Conservation (phyloP, 1,140 invertebrate species). For the Frieseomelitta varia region DNA sequence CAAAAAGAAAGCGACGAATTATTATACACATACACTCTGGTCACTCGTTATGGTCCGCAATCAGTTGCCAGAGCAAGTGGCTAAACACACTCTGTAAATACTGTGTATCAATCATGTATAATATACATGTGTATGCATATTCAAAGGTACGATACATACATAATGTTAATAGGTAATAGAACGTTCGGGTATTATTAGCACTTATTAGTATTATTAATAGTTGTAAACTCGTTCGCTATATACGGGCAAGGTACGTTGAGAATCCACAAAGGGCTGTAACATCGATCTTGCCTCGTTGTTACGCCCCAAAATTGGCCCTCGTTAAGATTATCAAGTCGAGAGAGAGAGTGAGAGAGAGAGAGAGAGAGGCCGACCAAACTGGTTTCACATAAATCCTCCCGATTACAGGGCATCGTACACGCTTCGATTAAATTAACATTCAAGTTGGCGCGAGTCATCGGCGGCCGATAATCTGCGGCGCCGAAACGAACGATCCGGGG, state of each 20-base stretch:
- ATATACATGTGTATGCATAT: too few relatives aligned
- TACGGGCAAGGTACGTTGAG: not conserved
- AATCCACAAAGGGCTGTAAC: not conserved
- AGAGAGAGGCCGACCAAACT: constrained; percentile 20
- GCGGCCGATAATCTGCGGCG: constrained; percentile 5
- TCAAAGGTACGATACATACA: too few relatives aligned
- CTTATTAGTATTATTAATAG: not conserved
- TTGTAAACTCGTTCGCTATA: not conserved
- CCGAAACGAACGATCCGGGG: not conserved
- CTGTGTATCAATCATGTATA: too few relatives aligned
- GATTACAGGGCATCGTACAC: constrained; percentile 25
- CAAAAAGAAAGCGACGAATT: too few relatives aligned
- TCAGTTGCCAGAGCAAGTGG: too few relatives aligned
- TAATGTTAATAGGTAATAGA: too few relatives aligned
- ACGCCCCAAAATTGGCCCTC: constrained; percentile 28
- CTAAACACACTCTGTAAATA: too few relatives aligned
- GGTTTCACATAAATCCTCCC: constrained; percentile 47
- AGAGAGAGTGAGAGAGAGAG: not conserved
- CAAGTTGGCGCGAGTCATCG: not conserved
- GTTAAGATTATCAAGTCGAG: constrained; percentile 41
- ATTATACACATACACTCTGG: too few relatives aligned
- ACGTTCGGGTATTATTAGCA: too few relatives aligned
- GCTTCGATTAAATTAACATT: constrained; percentile 43
- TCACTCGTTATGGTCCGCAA: too few relatives aligned
- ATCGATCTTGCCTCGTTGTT: constrained; percentile 36